phyloP scores from a whole-genome alignment of 2,797 vertebrate species.

The Chrosomus eos region DNA sequence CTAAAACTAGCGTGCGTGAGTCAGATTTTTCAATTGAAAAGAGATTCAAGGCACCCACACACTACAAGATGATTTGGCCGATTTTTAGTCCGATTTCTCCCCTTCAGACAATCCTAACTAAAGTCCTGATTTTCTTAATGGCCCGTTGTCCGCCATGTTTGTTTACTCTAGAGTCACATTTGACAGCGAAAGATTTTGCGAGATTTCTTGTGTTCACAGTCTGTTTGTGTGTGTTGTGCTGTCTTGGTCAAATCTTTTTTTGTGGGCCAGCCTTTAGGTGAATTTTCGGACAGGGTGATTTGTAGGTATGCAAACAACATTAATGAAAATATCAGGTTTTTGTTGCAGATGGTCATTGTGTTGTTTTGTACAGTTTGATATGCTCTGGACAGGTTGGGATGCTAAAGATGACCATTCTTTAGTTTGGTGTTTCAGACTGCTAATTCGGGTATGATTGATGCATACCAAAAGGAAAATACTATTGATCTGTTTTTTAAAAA shows the following conservation, averaged over 20 bases:
- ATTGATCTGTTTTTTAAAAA: conserved; percentile 18
- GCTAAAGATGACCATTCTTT: not conserved
- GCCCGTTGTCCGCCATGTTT: not conserved
- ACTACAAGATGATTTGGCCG: not conserved
- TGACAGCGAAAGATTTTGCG: too few species aligned
- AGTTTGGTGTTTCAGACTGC: not conserved
- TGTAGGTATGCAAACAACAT: not conserved
- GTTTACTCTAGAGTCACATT: not conserved
- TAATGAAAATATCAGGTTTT: not conserved
- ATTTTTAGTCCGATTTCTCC: not conserved
- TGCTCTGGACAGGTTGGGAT: not conserved
- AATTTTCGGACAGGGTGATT: not conserved
- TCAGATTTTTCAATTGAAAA: not conserved
- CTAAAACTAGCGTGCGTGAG: not conserved
- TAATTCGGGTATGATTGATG: not conserved
- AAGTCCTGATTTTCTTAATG: not conserved
- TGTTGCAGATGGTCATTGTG: not conserved
- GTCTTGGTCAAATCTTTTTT: too few species aligned
- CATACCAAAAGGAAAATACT: not conserved
- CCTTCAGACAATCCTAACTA: not conserved
- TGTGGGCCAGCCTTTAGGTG: too few species aligned
- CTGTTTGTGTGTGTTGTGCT: too few species aligned
- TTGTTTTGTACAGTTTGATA: not conserved
- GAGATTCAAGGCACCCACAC: not conserved
- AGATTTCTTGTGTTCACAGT: too few species aligned